phyloP scores from a whole-genome alignment of 2,113 vertebrate genomes.

The Tilapia sparmanii region DNA sequence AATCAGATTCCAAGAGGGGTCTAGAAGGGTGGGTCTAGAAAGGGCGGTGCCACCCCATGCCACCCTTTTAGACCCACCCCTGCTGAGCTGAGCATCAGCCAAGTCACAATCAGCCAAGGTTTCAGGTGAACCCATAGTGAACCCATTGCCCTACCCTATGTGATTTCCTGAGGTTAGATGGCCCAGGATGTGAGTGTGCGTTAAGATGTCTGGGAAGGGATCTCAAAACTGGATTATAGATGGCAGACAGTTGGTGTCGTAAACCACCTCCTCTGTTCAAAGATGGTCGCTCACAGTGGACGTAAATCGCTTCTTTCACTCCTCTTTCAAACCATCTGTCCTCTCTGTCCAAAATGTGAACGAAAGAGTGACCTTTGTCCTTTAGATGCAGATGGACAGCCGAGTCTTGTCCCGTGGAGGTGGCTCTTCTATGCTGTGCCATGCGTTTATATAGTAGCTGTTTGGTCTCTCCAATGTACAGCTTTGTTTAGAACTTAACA shows the following conservation, averaged over 20 bases:
- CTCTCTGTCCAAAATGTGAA: not conserved
- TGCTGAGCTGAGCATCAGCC: not conserved
- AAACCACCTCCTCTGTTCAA: not conserved
- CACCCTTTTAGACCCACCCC: not conserved
- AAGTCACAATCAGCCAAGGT: not conserved
- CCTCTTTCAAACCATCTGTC: not conserved
- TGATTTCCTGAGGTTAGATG: not conserved
- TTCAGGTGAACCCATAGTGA: not conserved
- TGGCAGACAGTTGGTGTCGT: not conserved
- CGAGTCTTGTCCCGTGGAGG: fast-evolving
- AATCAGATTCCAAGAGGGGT: not conserved
- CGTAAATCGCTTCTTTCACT: not conserved
- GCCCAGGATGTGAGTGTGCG: not conserved
- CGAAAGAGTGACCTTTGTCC: not conserved
- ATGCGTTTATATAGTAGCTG: not conserved
- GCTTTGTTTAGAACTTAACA: not conserved
- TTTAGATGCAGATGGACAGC: not conserved
- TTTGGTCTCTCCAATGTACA: not conserved
- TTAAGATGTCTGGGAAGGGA: fast-evolving
- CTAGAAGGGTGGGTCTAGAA: not conserved
- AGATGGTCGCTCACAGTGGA: fast-evolving
- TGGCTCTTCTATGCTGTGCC: not conserved
- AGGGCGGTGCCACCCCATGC: not conserved
- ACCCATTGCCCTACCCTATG: not conserved
- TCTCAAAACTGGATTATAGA: not conserved